Conservation (phyloP, 92 coral and sea anemone genomes). For the Parazoanthus darwini region DNA sequence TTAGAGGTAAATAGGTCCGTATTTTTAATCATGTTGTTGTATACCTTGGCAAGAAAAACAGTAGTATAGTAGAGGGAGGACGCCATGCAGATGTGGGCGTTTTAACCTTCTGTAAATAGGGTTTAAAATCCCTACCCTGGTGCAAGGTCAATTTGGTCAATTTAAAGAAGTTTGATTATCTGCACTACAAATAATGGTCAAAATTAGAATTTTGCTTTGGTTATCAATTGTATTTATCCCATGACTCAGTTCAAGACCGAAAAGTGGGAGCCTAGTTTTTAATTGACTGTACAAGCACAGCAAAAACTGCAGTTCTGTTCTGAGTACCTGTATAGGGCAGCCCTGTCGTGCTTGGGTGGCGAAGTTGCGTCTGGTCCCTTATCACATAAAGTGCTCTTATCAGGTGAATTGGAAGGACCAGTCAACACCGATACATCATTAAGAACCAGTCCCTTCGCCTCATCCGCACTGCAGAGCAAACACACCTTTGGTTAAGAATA, state of each 20-base stretch:
- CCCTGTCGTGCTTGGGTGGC: slow-evolving; percentile 47
- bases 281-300: neutral
- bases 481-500: neutral
- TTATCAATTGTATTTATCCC: neutral
- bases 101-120: no score
- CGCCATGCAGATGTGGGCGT: no score
- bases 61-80: no score
- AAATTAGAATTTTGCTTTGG: no score
- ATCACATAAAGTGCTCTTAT: neutral
- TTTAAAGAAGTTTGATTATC: no score
- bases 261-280: neutral
- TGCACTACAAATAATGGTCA: no score
- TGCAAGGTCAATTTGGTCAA: no score
- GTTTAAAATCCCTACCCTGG: no score
- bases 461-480: slow-evolving; percentile 40
- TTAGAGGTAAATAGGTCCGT: no score
- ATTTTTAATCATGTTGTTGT: no score
- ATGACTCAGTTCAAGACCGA: neutral
- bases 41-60: no score
- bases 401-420: slow-evolving; percentile 16
- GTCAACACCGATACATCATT: slow-evolving; percentile 55
- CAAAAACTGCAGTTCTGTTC: neutral
- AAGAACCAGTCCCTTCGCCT: slow-evolving; percentile 60
- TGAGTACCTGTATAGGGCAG: slow-evolving; percentile 59
- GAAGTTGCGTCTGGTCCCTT: slow-evolving; percentile 14